Evolutionary conservation across 2,888 invertebrate genomes (phyloP), one percentile per base, ranked within the genome.

Genomic region (Diaprepes abbreviatus): DNA sequence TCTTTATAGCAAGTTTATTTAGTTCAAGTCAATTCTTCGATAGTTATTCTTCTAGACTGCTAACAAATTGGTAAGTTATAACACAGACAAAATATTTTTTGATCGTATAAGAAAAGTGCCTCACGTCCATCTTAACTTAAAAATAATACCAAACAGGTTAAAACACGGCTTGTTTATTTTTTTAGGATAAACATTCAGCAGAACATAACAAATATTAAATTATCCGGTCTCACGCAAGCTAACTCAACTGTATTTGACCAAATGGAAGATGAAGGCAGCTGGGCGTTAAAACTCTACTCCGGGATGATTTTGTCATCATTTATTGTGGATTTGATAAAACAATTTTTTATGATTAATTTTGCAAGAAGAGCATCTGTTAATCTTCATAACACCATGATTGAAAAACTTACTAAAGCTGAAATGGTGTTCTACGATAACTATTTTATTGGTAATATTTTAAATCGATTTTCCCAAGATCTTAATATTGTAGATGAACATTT

Each of bases 371-470:
- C 78, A 1, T 79, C 81, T 0, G 52, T 78, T 0, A 77, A 74
- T 28, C 52, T 81, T 7, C 81, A 81, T 55, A 77, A 77, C 36
- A 71, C 58, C 10, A 81, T 80, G 80, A 74, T 78, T 2, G 65
- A 70, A 7, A 74, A 71, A 48, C 68, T 80, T n/a, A 58, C 78
- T 4, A 70, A 76, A 43, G 77, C 79, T 7, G 55, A 71, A 5
- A 81, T 80, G 80, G 33, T 71, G 1, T 81, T 81, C 43, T 81
- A 79, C 65, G 80, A 81, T 54, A 76, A 67, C 12, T 74, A 76
- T 66, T 79, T 80, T 62, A 79, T 81, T 45, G 81, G 80, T 10
- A 80, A 80, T 72, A 79, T 81, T 43, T 68, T 81, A 52, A 81
- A 80, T 55, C 75, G 81, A 33, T 81, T 80, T 72, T 79, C 80